Conservation (phyloP, 2,113 vertebrate species). For the Bufo gargarizans region DNA sequence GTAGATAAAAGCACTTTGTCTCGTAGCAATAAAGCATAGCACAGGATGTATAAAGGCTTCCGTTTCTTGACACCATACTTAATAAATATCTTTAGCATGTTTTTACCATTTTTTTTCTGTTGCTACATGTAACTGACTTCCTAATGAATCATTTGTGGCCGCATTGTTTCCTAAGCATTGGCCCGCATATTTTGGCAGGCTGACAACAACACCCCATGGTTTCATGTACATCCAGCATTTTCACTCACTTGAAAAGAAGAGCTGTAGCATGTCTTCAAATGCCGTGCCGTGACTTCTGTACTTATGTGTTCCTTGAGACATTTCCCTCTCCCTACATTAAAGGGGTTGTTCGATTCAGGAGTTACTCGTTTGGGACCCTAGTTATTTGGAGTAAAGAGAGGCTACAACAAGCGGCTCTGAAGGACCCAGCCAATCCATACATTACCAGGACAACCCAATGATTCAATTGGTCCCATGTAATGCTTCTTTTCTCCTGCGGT, state of each 20-base stretch:
- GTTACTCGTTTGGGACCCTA: too few relatives aligned
- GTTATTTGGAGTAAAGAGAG: too few relatives aligned
- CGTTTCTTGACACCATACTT: neutral
- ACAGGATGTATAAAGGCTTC: neutral
- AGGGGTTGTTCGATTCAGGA: too few relatives aligned
- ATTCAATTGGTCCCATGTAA: too few relatives aligned
- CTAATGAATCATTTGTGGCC: neutral
- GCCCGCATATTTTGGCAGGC: neutral
- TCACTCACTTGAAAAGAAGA: neutral
- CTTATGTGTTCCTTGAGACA: neutral
- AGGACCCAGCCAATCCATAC: too few relatives aligned
- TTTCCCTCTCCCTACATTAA: too few relatives aligned
- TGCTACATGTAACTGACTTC: neutral
- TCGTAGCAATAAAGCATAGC: neutral
- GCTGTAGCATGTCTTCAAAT: neutral
- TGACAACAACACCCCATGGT: neutral
- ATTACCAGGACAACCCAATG: too few relatives aligned
- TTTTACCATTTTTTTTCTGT: neutral
- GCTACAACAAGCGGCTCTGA: too few relatives aligned
- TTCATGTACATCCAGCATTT: neutral
- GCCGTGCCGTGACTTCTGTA: neutral
- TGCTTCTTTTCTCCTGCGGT: too few relatives aligned
- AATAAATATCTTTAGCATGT: neutral
- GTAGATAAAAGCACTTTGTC: constrained; percentile 26
- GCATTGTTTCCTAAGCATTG: neutral